Percentiles rank a stretch among this genome's conserved stretches.
Evolutionary conservation across 2,113 vertebrate species (phyloP).

Genomic region (Saccopteryx leptura): DNA sequence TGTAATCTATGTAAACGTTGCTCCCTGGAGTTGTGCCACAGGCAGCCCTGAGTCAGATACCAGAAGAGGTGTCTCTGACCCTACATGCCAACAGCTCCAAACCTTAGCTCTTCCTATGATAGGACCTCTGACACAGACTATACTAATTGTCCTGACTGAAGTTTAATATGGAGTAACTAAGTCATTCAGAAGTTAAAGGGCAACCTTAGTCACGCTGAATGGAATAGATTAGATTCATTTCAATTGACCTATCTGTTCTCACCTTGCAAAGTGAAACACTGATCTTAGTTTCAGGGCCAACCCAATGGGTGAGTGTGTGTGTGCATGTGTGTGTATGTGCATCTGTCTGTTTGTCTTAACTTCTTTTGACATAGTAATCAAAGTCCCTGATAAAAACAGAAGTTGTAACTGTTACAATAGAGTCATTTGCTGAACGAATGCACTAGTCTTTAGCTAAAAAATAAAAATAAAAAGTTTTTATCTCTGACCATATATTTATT

Average conservation of each 20-base stretch:
- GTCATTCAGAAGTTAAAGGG: background rate
- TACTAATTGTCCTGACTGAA: background rate
- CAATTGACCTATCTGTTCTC: background rate
- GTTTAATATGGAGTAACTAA: conserved; percentile 12
- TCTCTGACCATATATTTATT: background rate
- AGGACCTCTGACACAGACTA: background rate
- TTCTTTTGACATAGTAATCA: background rate
- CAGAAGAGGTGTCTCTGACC: background rate
- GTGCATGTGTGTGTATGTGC: background rate
- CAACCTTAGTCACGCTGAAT: background rate
- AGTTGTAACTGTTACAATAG: background rate
- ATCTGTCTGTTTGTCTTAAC: background rate
- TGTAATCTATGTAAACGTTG: background rate
- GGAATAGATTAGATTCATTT: conserved; percentile 35
- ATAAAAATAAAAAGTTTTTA: background rate
- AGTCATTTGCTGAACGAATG: conserved; percentile 20
- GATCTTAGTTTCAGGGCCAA: conserved; percentile 13
- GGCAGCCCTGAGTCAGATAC: background rate
- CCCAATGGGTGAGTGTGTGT: background rate
- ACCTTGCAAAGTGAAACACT: background rate
- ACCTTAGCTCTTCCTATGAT: background rate
- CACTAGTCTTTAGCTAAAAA: background rate
- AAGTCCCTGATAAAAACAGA: conserved; percentile 58
- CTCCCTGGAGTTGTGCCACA: background rate
- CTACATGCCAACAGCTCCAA: background rate